Percentiles rank a stretch among this genome's conserved stretches.
Evolutionary conservation across 2,113 vertebrate genomes (phyloP).

Genomic region (Pedionomus torquatus): DNA sequence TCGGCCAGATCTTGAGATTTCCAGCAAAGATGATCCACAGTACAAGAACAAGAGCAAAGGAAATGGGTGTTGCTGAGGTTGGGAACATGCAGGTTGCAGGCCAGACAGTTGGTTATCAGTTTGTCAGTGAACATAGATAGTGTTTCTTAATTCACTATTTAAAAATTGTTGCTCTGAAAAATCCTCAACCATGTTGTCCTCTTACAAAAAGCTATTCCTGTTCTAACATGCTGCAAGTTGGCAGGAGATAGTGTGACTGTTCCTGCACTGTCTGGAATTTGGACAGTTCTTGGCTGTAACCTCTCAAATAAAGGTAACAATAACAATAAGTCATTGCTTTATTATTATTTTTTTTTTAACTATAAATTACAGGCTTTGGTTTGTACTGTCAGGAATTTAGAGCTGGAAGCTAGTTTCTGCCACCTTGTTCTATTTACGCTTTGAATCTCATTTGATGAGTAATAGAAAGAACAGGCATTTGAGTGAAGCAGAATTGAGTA

Average conservation of each 20-base stretch:
- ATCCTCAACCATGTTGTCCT: slow-evolving; percentile 30
- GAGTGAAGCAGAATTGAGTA: background rate
- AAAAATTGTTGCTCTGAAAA: background rate
- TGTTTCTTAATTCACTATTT: slow-evolving; percentile 9
- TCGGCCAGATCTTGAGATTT: background rate
- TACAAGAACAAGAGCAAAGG: background rate
- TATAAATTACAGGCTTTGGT: slow-evolving; percentile 58
- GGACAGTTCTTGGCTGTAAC: slow-evolving; percentile 70
- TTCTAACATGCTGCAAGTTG: slow-evolving; percentile 47
- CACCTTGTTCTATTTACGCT: slow-evolving; percentile 28
- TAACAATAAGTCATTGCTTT: slow-evolving; percentile 67
- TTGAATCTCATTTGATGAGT: slow-evolving; percentile 36
- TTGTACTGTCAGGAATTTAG: slow-evolving; percentile 42
- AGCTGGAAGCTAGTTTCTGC: slow-evolving; percentile 62
- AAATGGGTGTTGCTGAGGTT: background rate
- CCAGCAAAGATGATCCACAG: background rate
- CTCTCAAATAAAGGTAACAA: slow-evolving; percentile 65
- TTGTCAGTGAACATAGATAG: background rate
- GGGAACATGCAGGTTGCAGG: background rate
- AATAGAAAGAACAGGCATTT: background rate
- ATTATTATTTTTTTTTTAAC: background rate
- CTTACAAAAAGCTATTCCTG: slow-evolving; percentile 37
- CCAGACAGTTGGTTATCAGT: background rate
- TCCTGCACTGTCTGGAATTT: slow-evolving; percentile 67
- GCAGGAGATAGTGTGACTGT: slow-evolving; percentile 54